These are phyloP conservation scores for Crossaster papposus DNA, from an alignment of 53 echinoderm and acorn worm species.

Conservation along the genomic window DNA sequence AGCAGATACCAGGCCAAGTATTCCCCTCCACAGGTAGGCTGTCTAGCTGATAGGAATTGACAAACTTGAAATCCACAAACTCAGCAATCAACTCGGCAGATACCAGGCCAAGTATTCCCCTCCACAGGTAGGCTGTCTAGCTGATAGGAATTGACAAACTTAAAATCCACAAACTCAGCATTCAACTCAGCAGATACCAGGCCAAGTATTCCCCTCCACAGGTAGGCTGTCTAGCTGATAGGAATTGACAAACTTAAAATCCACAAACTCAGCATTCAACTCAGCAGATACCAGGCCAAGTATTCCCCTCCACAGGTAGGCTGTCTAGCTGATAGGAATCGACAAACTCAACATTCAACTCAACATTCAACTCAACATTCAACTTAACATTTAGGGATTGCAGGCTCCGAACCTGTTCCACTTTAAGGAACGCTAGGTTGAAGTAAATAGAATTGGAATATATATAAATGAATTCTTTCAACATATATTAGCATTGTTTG, in stretches of 20 bases:
- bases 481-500: neutral
- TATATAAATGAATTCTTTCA: neutral
- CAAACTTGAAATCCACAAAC: conserved; percentile 68
- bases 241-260: neutral
- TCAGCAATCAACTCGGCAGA: conserved; percentile 92
- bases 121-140: conserved; percentile 66
- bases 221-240: conserved; percentile 42
- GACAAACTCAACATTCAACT: conserved; percentile 65
- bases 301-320: conserved; percentile 77
- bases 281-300: conserved; percentile 97
- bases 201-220: conserved; percentile 84
- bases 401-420: conserved; percentile 77
- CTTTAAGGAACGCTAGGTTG: no score
- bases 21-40: conserved; percentile 74
- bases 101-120: conserved; percentile 90
- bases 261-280: conserved; percentile 93
- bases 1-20: conserved; percentile 97
- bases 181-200: conserved; percentile 96
- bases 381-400: conserved; percentile 95
- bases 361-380: conserved; percentile 94
- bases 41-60: no score
- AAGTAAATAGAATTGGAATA: neutral
- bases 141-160: no score
- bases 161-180: conserved; percentile 85
- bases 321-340: neutral